Base-by-base conservation (phyloP, 1,140 invertebrate species). In the Lordiphosa mommai region DNA sequence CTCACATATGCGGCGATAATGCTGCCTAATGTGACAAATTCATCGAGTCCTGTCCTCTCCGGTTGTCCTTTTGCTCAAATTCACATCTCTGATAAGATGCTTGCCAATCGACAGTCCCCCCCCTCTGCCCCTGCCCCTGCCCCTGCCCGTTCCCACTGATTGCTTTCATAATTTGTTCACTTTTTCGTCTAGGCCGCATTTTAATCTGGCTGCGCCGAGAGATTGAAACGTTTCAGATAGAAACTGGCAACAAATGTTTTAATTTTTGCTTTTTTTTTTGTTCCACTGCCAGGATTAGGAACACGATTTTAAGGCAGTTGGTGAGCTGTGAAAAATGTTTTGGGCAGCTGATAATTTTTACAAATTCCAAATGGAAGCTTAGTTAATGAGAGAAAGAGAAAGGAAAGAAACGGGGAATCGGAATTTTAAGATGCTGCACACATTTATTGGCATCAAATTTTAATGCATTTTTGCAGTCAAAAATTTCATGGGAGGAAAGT, bases 231-330 rank as follows among this genome's bases (percentile, higher is more conserved):
- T 13, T 16, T 30, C 37, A 57, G 74, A 80, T 80, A 71, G 70
- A 80, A 84, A 68, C 63, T 80, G 76, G 58, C 77, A 80, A 82
- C 76, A 80, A 80, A 80, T 80, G 76, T 71, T 80, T 80, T 71
- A 60, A 80, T 80, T 80, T 82, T 34, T 30, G 29, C 34, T 41
- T 17, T 17, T 20, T 63, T 46, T 51, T 50, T 7, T 20, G 17
- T 23, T 14, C 52, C 13, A 43, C 50, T 23, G 10, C 13, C n/a
- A 34, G 59, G 52, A 55, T 47, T 48, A 58, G 27, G 30, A 34
- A 34, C 33, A 27, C 38, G 40, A 43, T 41, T 29, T 52, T 7
- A 23, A 23, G 20, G 40, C 2, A 37, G 55, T 12, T 32, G 41
- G 61, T 44, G 61, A 66, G 61, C 61, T 66, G 63, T 66, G 63